Percentiles rank a stretch among this genome's conserved stretches.
Conservation (phyloP, 2,113 vertebrate genomes). For the Cyphomyrus plagiostoma region DNA sequence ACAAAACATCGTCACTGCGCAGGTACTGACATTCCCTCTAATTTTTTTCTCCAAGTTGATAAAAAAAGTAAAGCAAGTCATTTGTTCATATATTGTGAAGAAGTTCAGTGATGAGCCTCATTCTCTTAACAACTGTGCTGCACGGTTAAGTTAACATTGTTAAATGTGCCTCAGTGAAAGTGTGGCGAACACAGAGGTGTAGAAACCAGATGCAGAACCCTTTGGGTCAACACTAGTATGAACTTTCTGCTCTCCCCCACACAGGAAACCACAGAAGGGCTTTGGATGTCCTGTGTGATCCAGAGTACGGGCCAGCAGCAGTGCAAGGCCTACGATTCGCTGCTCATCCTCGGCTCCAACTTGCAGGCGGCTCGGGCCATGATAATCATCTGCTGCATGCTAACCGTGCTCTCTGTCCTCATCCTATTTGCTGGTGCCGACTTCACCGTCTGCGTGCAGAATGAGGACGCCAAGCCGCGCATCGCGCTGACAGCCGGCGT, state of each 20-base stretch:
- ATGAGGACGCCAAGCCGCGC: slow-evolving; percentile 59
- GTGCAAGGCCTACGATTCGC: slow-evolving; percentile 64
- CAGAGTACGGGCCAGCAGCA: slow-evolving; percentile 74
- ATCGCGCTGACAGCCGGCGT: slow-evolving; percentile 54
- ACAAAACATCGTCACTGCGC: slow-evolving; percentile 60
- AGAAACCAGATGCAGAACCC: neutral
- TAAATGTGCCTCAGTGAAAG: neutral
- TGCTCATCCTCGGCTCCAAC: slow-evolving; percentile 53
- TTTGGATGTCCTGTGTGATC: slow-evolving; percentile 65
- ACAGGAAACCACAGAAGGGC: slow-evolving; percentile 51
- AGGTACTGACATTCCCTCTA: slow-evolving; percentile 43
- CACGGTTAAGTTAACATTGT: neutral
- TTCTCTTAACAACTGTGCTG: neutral
- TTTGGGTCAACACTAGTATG: neutral
- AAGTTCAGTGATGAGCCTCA: neutral
- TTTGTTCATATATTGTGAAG: neutral
- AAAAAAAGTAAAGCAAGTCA: neutral
- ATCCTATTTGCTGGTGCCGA: slow-evolving; percentile 56
- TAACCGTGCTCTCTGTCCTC: slow-evolving; percentile 51
- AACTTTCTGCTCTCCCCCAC: neutral
- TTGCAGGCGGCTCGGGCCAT: slow-evolving; percentile 64
- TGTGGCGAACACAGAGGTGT: neutral
- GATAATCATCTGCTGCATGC: slow-evolving; percentile 60
- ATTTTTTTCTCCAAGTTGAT: neutral
- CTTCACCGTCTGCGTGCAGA: slow-evolving; percentile 64